These are phyloP conservation scores for Agrilus mali DNA, from an alignment of 2,888 invertebrate genomes.

Conservation along the genomic window DNA sequence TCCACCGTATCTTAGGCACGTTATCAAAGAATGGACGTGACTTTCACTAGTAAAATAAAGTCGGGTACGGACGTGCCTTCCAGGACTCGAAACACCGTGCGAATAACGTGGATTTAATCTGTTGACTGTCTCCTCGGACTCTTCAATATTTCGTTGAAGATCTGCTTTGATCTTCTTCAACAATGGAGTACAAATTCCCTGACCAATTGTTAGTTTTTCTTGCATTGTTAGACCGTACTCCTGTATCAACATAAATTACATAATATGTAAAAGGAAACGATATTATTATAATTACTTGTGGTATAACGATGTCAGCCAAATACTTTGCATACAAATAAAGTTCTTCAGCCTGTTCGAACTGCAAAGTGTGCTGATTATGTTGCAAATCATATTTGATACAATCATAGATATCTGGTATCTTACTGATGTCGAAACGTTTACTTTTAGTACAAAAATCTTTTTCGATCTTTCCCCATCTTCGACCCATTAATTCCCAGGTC, in stretches of 20 bases:
- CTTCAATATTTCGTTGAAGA: conserved; percentile 85
- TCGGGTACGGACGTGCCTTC: conserved; percentile 94
- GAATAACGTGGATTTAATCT: conserved; percentile 94
- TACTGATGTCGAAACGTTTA: conserved; percentile 91
- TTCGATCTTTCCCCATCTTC: conserved; percentile 95
- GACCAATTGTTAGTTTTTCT: conserved; percentile 93
- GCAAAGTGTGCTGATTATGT: conserved; percentile 91
- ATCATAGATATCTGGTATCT: conserved; percentile 98
- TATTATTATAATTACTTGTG: conserved; percentile 53
- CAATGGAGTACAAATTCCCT: conserved; percentile 93
- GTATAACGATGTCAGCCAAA: conserved; percentile 96
- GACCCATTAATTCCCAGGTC: conserved; percentile 96
- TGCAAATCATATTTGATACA: conserved; percentile 98
- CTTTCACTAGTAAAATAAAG: conserved; percentile 99
- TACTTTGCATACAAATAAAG: conserved; percentile 92
- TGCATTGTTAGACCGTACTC: conserved; percentile 93
- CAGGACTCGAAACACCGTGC: conserved; percentile 95
- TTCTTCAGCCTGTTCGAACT: conserved; percentile 86
- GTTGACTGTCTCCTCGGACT: conserved; percentile 88
- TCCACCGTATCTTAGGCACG: conserved; percentile 87
- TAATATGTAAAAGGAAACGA: conserved; percentile 4
- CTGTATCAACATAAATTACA: conserved; percentile 31
- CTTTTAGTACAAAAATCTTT: conserved; percentile 95
- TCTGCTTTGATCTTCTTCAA: conserved; percentile 92
- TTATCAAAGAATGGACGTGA: conserved; percentile 95